Evolutionary conservation across 2,797 vertebrate genomes (phyloP), one percentile per base, ranked within the genome.

Genomic region (Gallinago stenura): DNA sequence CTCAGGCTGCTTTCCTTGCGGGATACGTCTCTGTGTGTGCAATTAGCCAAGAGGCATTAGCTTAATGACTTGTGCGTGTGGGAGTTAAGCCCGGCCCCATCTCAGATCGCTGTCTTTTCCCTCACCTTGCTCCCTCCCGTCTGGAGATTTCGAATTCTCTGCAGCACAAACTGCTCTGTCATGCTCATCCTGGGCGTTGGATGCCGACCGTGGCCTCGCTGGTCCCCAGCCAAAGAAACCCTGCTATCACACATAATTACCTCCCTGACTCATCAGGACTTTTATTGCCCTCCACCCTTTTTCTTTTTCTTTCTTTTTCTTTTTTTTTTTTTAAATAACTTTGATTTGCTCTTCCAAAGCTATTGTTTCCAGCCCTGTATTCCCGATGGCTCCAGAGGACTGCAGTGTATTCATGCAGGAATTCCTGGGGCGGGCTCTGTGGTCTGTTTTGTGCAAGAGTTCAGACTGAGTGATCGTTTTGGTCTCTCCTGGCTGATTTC

Each of bases 11-110:
- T 95, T 93, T 91, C 76, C 72, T 94, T 89, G 95, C 91, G 88
- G 89, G 70, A 77, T 95, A 56, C 62, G 78, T 84, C 83, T 95
- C 25, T 37, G 21, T 90, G 85, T 75, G 66, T 58, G 50, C 78
- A 97, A 96, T 94, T 89, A 96, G 66, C 90, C 87, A 92, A 94
- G 83, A 96, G 75, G 92, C 70, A 89, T 96, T 77, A 96, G 88
- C 75, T 87, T 94, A 95, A 96, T 92, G 91, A 91, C 66, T 95
- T 90, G 56, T 91, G 77, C 4, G 25, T 95, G 95, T 82, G 83
- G 93, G 85, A 93, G 56, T 91, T 93, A 84, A 81, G 58, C 58
- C 51, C 1, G 15, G 50, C 69, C 83, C 77, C 64, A 26, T 57
- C 77, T 94, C 71, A 3, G 64, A 80, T 71, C 64, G 60, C 78